Evolutionary conservation across 1,140 invertebrate genomes (phyloP), one percentile per base, ranked within the genome.

Genomic region (Parapsyche elsis): DNA sequence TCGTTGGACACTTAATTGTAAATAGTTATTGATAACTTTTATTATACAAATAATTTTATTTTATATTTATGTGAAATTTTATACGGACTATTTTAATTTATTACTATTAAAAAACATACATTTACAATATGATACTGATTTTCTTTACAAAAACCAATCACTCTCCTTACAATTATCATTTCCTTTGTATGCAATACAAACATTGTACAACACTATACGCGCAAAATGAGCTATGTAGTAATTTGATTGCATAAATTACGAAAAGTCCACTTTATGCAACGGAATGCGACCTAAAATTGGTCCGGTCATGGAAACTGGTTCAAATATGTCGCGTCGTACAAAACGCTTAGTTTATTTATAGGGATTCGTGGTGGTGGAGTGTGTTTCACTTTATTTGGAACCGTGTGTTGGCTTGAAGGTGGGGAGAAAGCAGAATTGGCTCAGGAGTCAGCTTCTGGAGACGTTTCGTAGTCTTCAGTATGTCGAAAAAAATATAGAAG

Each of bases 1-100:
- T 21, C 38, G 26, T 71, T 71, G 38, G 38, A 10, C 24, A 7
- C 0, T 73, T 73, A 73, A 73, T 73, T 73, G 71, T 73, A 73
- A 73, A 73, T 73, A 73, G 4, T 73, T 67, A 67, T 67, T 67
- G 12, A 12, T 67, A 16, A 67, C 19, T 16, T 19, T 67, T 67
- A 67, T 16, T 73, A 38, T 73, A 61, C 57, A 74, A 74, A 21
- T 81, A 81, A 81, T 81, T 81, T 78, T 75, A 81, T 78, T 78
- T 78, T 81, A 76, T 81, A 78, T 67, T 75, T 81, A 78, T 81
- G 59, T 78, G 76, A 81, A 59, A 78, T 78, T 81, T 81, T 81
- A 67, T 78, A 78, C 76, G 76, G 73, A 45, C 78, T 76, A 78
- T 19, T 64, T 78, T 73, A 57, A 67, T 67, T 67, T 67, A 67